phyloP scores from a whole-genome alignment of 2,113 vertebrate species.

The Labeo rohita region DNA sequence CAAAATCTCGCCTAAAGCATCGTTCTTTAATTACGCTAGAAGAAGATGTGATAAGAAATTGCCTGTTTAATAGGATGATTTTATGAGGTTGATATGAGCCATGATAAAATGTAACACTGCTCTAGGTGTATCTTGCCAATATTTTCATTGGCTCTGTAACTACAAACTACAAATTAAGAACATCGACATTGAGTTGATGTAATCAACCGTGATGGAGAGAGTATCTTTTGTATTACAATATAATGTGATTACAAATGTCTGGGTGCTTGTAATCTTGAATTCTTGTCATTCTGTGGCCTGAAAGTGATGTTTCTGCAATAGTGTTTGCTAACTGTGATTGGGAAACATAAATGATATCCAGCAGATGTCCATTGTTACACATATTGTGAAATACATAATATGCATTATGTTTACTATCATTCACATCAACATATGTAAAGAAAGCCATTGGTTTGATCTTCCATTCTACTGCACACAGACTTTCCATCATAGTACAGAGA shows the following conservation, averaged over 20 bases:
- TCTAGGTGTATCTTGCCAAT: slow-evolving; percentile 22
- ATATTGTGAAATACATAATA: neutral
- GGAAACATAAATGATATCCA: neutral
- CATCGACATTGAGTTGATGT: slow-evolving; percentile 2
- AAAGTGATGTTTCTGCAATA: neutral
- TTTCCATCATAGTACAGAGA: slow-evolving; percentile 56
- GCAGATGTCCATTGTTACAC: neutral
- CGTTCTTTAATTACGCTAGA: slow-evolving; percentile 20
- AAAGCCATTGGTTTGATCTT: slow-evolving; percentile 33
- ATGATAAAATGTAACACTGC: slow-evolving; percentile 26
- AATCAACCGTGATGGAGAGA: slow-evolving; percentile 4
- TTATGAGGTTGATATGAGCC: slow-evolving; percentile 2
- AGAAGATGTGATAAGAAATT: slow-evolving; percentile 27
- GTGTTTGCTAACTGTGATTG: neutral
- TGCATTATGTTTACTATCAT: slow-evolving; percentile 29
- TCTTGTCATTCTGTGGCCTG: neutral
- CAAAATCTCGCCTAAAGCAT: slow-evolving; percentile 5
- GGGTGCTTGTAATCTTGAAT: slow-evolving; percentile 13
- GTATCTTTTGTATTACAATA: neutral
- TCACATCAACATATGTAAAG: slow-evolving; percentile 25
- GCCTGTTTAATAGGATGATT: slow-evolving; percentile 33
- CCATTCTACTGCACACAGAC: slow-evolving; percentile 37
- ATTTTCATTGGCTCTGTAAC: slow-evolving; percentile 23
- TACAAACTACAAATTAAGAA: slow-evolving; percentile 16
- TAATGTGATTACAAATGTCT: slow-evolving; percentile 44